Base-by-base conservation (phyloP, 2,113 vertebrate genomes). In the Cinclus cinclus region DNA sequence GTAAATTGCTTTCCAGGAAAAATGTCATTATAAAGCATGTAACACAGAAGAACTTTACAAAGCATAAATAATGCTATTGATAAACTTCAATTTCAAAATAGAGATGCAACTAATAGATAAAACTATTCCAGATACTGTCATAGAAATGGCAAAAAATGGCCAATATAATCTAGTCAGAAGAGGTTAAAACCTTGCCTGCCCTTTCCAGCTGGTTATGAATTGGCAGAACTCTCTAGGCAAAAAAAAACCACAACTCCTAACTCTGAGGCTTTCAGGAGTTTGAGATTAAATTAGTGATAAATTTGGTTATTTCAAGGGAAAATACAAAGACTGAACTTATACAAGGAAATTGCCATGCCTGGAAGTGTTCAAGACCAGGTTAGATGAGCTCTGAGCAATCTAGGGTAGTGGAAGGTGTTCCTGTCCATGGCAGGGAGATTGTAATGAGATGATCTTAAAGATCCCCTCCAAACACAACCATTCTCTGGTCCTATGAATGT, bases 221-320 rank as follows among this genome's bases (percentile, higher is more conserved):
- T 59, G 27, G 37, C 25, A 76, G 50, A 86, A 62, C 55, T 76
- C n/a, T 65, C n/a, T 50, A 88, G 8, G 11, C 30, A 75, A 58
- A 85, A 74, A 37, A 7, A 0, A 0, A 6, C 23, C 11, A 1
- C 7, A 37, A 37, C 35, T 8, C 11, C 24, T 27, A 85, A 53
- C 27, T 59, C 25, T 49, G 44, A 35, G 23, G 25, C 23, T 69
- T 90, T 62, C 33, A 52, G 42, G 52, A 77, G 16, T 33, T 16
- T 79, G 33, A 85, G 19, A 75, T 35, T 9, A 65, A 80, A 46
- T 55, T 24, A 55, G 33, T 9, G 13, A 55, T 35, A 15, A 46
- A 55, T 55, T 55, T 80, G 15, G 25, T 55, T 55, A 46, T 22
- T 90, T 88, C 62, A 67, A 42, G 13, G 25, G 19, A 88, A 82